A percentile compares a stretch with the other conserved stretches of the same genome.
These are phyloP conservation scores for Caradrina clavipalpis DNA, from an alignment of 2,888 invertebrate species.

Conservation along the genomic window DNA sequence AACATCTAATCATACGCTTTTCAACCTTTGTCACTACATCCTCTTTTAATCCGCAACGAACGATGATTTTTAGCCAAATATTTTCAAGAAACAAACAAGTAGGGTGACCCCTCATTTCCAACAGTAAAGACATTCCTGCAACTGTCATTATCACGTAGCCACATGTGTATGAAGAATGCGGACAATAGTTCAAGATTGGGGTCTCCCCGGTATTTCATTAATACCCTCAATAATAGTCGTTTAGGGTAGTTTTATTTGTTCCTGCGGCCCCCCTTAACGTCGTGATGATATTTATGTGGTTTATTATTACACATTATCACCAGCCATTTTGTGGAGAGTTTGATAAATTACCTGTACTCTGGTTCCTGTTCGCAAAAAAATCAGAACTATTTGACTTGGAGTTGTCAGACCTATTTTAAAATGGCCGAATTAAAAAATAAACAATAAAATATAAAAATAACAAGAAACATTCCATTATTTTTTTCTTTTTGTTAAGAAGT, in stretches of 20 bases:
- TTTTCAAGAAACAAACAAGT: slow-evolving; percentile 3
- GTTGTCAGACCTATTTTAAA: too few relatives aligned
- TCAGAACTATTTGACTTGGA: not conserved
- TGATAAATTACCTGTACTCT: slow-evolving; percentile 24
- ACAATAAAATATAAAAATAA: too few relatives aligned
- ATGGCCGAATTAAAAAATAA: too few relatives aligned
- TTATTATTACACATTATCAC: slow-evolving; percentile 53
- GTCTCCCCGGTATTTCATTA: slow-evolving; percentile 65
- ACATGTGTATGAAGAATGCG: slow-evolving; percentile 51
- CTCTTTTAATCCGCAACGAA: too few relatives aligned
- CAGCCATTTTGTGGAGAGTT: slow-evolving; percentile 20
- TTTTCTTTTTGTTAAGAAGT: too few relatives aligned
- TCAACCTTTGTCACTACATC: too few relatives aligned
- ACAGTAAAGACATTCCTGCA: slow-evolving; percentile 51
- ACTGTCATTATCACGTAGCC: slow-evolving; percentile 50
- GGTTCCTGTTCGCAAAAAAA: not conserved
- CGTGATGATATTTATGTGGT: slow-evolving; percentile 45
- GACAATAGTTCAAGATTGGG: slow-evolving; percentile 55
- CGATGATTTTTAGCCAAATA: not conserved
- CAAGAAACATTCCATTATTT: too few relatives aligned
- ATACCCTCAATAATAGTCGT: slow-evolving; percentile 51
- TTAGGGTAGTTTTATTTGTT: slow-evolving; percentile 59
- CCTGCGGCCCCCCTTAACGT: slow-evolving; percentile 21
- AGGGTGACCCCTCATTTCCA: slow-evolving; percentile 38
- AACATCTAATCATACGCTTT: too few relatives aligned